Evolutionary conservation across 2,797 vertebrate genomes (phyloP), one percentile per base, ranked within the genome.

Genomic region (Silurus lanzhouensis): DNA sequence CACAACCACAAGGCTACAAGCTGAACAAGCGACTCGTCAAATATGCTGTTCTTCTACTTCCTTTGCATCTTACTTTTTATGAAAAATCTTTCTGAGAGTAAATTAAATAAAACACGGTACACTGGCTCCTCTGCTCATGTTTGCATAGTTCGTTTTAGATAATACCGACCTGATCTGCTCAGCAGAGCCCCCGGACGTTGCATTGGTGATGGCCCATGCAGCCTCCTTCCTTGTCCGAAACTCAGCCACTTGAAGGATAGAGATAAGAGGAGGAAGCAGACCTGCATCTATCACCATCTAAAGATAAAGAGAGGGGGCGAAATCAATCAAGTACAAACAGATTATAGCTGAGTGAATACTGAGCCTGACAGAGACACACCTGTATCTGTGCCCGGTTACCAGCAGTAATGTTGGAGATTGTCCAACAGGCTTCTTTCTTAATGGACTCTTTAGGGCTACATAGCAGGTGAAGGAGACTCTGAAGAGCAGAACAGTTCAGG

Each of bases 151-250:
- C 15, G 10, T 52, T 55, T n/a, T 81, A 25, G 14, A 17, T 14
- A 14, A 81, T 8, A 31, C 84, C 90, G 91, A 98, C 98, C 98
- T 96, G 91, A 99, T 99, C 92, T 99, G 98, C 90, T 99, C 98
- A 5, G 96, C 94, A 83, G 98, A 98, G 84, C 98, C 98, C 6
- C 98, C 98, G 0, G 97, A 98, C 0, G 97, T 98, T 88, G 97
- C 97, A 22, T 99, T 99, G 90, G 98, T 99, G 89, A 99, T 96
- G 78, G 97, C 97, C 98, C 97, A 99, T 0, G 97, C 97, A 46
- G 98, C 97, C 90, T 99, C 98, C 93, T 99, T 99, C 88, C 96
- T 96, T 71, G 98, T 99, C 75, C 97, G 96, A 92, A 99, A 99
- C 94, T 99, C 98, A 84, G 98, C 97, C 91, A 97, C 97, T 90